Base-by-base conservation (phyloP, 2,797 vertebrate species). In the Pempheris klunzingeri region DNA sequence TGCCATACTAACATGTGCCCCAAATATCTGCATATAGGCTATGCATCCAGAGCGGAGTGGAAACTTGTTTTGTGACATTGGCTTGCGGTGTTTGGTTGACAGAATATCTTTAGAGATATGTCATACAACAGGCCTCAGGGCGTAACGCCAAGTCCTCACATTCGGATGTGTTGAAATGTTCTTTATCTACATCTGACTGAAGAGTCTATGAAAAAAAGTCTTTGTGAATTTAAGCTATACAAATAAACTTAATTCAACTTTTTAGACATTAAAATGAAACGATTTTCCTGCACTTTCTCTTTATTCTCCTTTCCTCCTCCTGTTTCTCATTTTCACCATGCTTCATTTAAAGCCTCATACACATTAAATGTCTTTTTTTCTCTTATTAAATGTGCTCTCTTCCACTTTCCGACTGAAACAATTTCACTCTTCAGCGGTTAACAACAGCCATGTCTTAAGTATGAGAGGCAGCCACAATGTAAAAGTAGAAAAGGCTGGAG, bases 381-480 rank as follows among this genome's bases (percentile, higher is more conserved):
- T 70, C 47, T 13, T 32, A 10, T 81, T 74, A 43, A 70, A 49
- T 36, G 43, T 59, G 50, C 50, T 50, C 55, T 59, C n/a, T 28
- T 44, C 50, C 30, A 9, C 60, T 71, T 74, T 44, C 49, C 0
- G 5, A 65, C 70, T 28, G 2, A 77, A 80, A 69, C 66, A 74
- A 80, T 86, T 82, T 88, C 82, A 81, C 77, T 81, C 77, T 80
- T 74, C 62, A 78, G 77, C 72, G 64, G 80, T 75, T 71, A 80
- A 69, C 7, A 28, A 60, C 64, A 46, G 49, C 62, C 62, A 6
- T 38, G 68, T 52, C 72, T 79, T 66, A 71, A 80, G 53, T 69
- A 50, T 66, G 74, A 22, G 12, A 74, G 66, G 76, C 32, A 77
- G 62, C 65, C 64, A 49, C 54, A 63, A 58, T 74, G 82, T 55